Percentiles rank a stretch among this genome's conserved stretches.
Conservation (phyloP, 2,888 invertebrate genomes). For the Sycophila texana region DNA sequence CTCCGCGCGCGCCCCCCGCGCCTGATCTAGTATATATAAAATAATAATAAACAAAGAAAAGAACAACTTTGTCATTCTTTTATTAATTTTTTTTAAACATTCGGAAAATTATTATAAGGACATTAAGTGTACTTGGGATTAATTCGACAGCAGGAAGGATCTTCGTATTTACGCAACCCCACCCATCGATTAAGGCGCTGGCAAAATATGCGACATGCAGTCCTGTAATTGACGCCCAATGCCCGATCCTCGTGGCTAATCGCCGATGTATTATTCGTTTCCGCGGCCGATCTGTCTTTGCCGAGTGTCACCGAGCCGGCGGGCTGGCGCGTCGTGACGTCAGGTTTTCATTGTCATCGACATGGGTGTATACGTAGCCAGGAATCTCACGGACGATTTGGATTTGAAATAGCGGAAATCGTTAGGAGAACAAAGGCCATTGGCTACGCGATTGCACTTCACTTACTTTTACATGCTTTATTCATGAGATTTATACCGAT, state of each 20-base stretch:
- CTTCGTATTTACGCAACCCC: neutral
- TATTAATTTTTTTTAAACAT: too few relatives aligned
- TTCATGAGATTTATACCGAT: constrained; percentile 4
- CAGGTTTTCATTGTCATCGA: constrained; percentile 37
- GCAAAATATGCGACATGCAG: neutral
- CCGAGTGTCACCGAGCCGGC: constrained; percentile 19
- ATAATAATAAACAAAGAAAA: too few relatives aligned
- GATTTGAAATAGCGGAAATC: constrained; percentile 16
- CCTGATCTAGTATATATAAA: too few relatives aligned
- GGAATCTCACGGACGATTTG: constrained; percentile 29
- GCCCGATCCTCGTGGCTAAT: constrained; percentile 3
- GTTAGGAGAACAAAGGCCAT: neutral
- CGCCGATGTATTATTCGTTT: constrained; percentile 42
- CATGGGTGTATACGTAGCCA: neutral
- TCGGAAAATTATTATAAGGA: too few relatives aligned
- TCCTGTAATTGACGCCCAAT: constrained; percentile 1
- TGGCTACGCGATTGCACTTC: constrained; percentile 3
- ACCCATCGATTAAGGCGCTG: neutral
- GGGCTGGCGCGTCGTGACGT: constrained; percentile 23
- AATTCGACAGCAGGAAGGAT: too few relatives aligned
- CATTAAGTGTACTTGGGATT: too few relatives aligned
- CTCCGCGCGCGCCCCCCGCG: too few relatives aligned
- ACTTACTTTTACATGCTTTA: neutral
- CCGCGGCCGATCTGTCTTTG: constrained; percentile 1
- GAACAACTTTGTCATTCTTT: too few relatives aligned